Evolutionary conservation across 2,797 vertebrate genomes (phyloP).

Genomic region (Chiroxiphia lanceolata): DNA sequence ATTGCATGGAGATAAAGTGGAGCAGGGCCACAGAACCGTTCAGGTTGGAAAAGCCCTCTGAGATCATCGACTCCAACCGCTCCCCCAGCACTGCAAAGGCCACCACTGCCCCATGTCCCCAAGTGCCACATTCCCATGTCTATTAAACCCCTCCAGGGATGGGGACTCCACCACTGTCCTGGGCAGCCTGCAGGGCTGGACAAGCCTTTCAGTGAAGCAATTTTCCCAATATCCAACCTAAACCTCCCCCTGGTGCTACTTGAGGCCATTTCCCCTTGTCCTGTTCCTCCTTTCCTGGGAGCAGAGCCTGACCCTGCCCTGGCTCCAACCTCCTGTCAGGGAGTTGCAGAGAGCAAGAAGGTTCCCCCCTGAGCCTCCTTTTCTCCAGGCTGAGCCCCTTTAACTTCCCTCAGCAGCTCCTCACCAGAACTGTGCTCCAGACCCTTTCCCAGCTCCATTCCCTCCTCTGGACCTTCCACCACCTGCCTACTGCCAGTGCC

Average conservation of each 20-base stretch:
- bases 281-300: background rate
- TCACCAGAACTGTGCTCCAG: background rate
- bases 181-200: background rate
- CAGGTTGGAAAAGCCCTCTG: background rate
- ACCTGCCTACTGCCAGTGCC: background rate
- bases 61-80: background rate
- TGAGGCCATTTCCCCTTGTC: background rate
- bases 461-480: background rate
- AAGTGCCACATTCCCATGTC: background rate
- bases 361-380: background rate
- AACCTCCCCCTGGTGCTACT: background rate
- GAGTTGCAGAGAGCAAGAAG: background rate
- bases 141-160: background rate
- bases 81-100: background rate
- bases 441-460: background rate
- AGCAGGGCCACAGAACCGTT: background rate
- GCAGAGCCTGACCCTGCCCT: background rate
- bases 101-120: background rate
- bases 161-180: background rate
- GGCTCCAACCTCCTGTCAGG: background rate
- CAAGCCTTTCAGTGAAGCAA: background rate
- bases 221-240: background rate
- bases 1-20: rapidly evolving
- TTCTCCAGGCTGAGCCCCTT: background rate
- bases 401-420: background rate